Evolutionary conservation across 2,888 invertebrate species (phyloP).

Genomic region (Hirtodrosophila duncani): DNA sequence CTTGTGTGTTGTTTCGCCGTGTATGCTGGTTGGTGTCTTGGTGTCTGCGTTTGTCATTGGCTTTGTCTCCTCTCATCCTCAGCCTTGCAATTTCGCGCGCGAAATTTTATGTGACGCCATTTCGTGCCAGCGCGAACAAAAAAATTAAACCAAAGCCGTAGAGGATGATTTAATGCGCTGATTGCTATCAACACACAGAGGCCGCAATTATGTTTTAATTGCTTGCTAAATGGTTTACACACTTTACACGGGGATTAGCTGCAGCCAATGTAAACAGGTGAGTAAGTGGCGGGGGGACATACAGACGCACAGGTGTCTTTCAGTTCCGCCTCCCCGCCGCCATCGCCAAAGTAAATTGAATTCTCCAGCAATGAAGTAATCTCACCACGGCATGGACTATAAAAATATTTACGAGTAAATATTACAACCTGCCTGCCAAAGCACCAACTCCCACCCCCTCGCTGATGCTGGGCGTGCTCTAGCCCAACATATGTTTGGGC

Average conservation of each 20-base stretch:
- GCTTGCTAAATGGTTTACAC: slow-evolving; percentile 64
- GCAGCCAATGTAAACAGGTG: slow-evolving; percentile 35
- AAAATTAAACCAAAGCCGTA: background rate
- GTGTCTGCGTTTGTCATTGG: slow-evolving; percentile 33
- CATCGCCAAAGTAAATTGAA: slow-evolving; percentile 48
- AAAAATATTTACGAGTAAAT: slow-evolving; percentile 74
- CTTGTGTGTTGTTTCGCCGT: slow-evolving; percentile 11
- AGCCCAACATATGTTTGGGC: slow-evolving; percentile 58
- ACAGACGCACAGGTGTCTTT: slow-evolving; percentile 11
- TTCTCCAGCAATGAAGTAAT: slow-evolving; percentile 38
- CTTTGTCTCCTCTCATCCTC: too few species aligned
- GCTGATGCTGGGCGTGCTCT: slow-evolving; percentile 15
- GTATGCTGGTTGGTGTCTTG: slow-evolving; percentile 2
- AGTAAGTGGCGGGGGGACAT: slow-evolving; percentile 11
- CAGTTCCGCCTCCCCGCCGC: slow-evolving; percentile 7
- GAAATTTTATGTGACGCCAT: slow-evolving; percentile 33
- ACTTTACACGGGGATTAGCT: slow-evolving; percentile 53
- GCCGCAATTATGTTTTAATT: slow-evolving; percentile 70
- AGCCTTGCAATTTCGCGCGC: slow-evolving; percentile 13
- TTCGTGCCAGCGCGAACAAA: slow-evolving; percentile 20
- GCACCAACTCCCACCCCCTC: slow-evolving; percentile 5
- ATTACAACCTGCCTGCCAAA: slow-evolving; percentile 43
- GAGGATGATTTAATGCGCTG: slow-evolving; percentile 58
- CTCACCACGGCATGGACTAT: slow-evolving; percentile 44
- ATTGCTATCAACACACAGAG: slow-evolving; percentile 57